A percentile compares a stretch with the other conserved stretches of the same genome.
phyloP scores from a whole-genome alignment of 2,113 vertebrate species.

The Sula dactylatra region DNA sequence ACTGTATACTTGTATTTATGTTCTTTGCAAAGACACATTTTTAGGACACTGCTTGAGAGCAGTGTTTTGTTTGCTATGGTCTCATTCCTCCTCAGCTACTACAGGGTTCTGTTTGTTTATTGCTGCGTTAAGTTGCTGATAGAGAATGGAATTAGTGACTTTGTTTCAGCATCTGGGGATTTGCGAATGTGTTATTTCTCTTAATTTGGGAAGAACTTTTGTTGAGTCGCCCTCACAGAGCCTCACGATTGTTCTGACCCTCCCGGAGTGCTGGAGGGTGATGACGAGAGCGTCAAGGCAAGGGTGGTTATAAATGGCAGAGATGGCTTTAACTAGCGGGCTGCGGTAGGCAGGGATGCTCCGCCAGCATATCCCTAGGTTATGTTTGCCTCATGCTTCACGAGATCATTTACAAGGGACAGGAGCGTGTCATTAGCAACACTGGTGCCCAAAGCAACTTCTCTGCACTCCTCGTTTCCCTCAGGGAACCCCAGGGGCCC shows the following conservation, averaged over 20 bases:
- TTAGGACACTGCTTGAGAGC: background rate
- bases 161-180: background rate
- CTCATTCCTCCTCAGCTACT: background rate
- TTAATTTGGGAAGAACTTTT: background rate
- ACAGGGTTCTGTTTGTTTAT: background rate
- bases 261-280: background rate
- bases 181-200: background rate
- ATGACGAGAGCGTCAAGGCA: background rate
- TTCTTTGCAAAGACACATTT: background rate
- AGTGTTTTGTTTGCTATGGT: background rate
- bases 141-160: slow-evolving; percentile 15
- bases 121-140: slow-evolving; percentile 45
- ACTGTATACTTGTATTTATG: background rate
- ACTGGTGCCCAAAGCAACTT: background rate
- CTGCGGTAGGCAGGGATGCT: background rate
- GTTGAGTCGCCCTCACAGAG: background rate
- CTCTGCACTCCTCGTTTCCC: background rate
- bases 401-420: background rate
- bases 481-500: rapidly evolving
- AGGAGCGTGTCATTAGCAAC: rapidly evolving
- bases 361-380: background rate
- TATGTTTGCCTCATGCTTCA: background rate
- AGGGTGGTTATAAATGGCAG: background rate
- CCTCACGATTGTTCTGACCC: background rate
- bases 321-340: background rate